Conservation (phyloP, 2,797 vertebrate species). For the Sebastes steindachneri region DNA sequence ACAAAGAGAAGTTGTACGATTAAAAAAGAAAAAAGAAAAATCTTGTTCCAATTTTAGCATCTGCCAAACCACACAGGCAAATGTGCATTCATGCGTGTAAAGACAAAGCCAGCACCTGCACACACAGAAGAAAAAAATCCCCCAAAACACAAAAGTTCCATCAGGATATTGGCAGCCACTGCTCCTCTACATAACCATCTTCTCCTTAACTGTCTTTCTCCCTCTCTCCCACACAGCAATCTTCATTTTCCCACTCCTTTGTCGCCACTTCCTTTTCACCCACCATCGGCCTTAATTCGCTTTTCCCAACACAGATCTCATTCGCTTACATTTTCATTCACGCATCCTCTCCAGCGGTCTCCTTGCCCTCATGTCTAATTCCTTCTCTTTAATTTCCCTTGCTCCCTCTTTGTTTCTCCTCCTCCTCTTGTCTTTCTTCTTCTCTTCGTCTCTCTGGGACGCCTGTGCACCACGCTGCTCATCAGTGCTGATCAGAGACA, state of each 20-base stretch:
- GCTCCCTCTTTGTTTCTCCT: slow-evolving; percentile 50
- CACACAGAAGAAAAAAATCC: neutral
- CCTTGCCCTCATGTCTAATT: slow-evolving; percentile 46
- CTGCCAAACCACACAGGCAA: slow-evolving; percentile 32
- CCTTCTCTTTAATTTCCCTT: slow-evolving; percentile 59
- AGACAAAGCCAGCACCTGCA: slow-evolving; percentile 34
- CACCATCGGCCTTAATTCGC: slow-evolving; percentile 48
- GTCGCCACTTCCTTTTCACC: slow-evolving; percentile 44
- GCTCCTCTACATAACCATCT: neutral
- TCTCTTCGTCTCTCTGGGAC: slow-evolving; percentile 32
- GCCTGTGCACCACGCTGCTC: slow-evolving; percentile 11
- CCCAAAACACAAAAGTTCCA: slow-evolving; percentile 9
- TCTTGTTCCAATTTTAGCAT: slow-evolving; percentile 7
- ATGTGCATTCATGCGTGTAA: slow-evolving; percentile 3
- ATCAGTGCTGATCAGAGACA: slow-evolving; percentile 48
- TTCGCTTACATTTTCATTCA: slow-evolving; percentile 44
- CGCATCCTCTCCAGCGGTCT: slow-evolving; percentile 24
- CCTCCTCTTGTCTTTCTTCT: slow-evolving; percentile 32
- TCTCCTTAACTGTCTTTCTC: slow-evolving; percentile 5
- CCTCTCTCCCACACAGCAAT: slow-evolving; percentile 43
- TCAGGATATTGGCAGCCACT: slow-evolving; percentile 5
- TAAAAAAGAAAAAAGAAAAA: neutral
- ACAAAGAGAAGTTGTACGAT: slow-evolving; percentile 10
- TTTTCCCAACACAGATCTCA: slow-evolving; percentile 45
- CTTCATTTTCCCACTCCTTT: slow-evolving; percentile 42